Base-by-base conservation (phyloP, 2,797 vertebrate species). In the Geotrypetes seraphini region DNA sequence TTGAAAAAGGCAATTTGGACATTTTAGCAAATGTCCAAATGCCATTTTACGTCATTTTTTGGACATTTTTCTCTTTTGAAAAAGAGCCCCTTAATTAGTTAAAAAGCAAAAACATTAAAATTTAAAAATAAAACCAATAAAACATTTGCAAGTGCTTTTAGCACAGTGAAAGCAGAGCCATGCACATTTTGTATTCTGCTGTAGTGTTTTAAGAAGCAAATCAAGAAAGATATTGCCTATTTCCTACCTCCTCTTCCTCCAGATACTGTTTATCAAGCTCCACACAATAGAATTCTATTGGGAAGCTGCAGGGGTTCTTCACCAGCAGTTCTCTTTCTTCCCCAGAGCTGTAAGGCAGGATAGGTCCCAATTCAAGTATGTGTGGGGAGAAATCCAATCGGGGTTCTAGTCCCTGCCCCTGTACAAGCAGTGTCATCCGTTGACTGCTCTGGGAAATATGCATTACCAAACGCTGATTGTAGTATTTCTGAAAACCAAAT, bases 271-370 rank as follows among this genome's bases (percentile, higher is more conserved):
- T 74, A 57, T 97, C 91, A 3, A 85, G 83, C 32, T 96, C 91
- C 58, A 96, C 28, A 0, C 78, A 93, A 60, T 92, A 97, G 61
- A 98, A 89, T 52, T 97, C 92, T 1, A 92, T 43, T 9, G 91
- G 87, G 36, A 91, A 96, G 16, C 66, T 42, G 23, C 89, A 89
- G 1, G 79, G 86, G 62, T 97, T 98, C 48, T 28, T 83, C 37
- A 96, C 81, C 2, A 56, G 46, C 44, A 94, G 74, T 9, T 82
- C 69, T 0, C 63, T 66, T 43, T 84, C 75, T 0, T 46, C 39
- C 1, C 81, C 85, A 3, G 5, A 2, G 16, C 64, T 72, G 16
- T 36, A 46, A 0, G 86, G 91, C 30, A 91, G 61, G 41, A 84
- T 33, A 0, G 91, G 85, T 3, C 78, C 87, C 46, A 98, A 58